A percentile compares a stretch with the other conserved stretches of the same genome.
phyloP scores from a whole-genome alignment of 1,140 invertebrate genomes.

The Proctacanthus coquilletti region DNA sequence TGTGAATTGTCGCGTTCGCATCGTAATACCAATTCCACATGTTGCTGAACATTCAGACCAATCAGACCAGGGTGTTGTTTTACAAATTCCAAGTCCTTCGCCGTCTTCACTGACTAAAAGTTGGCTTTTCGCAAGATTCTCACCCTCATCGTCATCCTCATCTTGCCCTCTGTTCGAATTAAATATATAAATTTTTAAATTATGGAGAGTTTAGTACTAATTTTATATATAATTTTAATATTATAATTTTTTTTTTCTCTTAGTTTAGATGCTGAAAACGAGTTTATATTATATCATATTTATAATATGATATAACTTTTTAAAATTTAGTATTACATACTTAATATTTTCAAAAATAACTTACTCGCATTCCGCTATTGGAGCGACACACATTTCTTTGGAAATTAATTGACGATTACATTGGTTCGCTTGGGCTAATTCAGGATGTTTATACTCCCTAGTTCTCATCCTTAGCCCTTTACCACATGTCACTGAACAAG shows the following conservation, averaged over 20 bases:
- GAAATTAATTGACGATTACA: slow-evolving; percentile 69
- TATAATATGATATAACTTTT: neutral
- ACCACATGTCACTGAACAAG: slow-evolving; percentile 73
- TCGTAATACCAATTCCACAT: slow-evolving; percentile 64
- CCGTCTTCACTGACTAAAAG: slow-evolving; percentile 20
- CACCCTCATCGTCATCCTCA: slow-evolving; percentile 27
- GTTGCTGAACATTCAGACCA: slow-evolving; percentile 73
- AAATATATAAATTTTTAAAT: slow-evolving; percentile 1
- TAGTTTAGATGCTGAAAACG: no score
- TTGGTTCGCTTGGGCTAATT: slow-evolving; percentile 56
- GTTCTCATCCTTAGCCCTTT: slow-evolving; percentile 73
- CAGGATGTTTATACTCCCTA: slow-evolving; percentile 56
- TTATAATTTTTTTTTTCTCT: neutral
- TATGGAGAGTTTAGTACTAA: no score
- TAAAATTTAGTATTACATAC: neutral
- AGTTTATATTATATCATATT: no score
- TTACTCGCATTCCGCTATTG: slow-evolving; percentile 52
- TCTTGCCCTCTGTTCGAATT: no score
- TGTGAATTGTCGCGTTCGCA: slow-evolving; percentile 54
- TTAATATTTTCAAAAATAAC: slow-evolving; percentile 13
- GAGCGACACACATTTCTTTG: slow-evolving; percentile 76
- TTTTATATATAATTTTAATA: no score
- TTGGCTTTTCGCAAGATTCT: slow-evolving; percentile 23
- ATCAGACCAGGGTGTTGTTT: slow-evolving; percentile 52
- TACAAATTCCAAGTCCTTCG: slow-evolving; percentile 42